A percentile compares a stretch with the other conserved stretches of the same genome.
Evolutionary conservation across 2,888 invertebrate species (phyloP).

Genomic region (Acronicta aceris): DNA sequence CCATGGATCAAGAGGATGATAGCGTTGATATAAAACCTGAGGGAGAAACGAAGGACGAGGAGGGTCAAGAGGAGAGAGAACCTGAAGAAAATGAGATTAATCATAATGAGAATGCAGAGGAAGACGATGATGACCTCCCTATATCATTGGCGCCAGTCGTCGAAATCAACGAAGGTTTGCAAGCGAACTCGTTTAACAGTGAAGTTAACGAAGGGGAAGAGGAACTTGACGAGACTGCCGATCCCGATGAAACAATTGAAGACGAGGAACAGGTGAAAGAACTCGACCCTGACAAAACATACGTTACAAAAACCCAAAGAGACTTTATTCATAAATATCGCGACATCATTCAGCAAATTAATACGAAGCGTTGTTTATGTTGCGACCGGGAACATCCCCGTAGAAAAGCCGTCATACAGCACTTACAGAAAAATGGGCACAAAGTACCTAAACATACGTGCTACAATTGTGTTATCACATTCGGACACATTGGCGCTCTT

Average conservation of each 20-base stretch:
- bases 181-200: constrained; percentile 75
- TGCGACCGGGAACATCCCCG: constrained; percentile 85
- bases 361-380: constrained; percentile 85
- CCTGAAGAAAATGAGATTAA: constrained; percentile 69
- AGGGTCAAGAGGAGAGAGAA: constrained; percentile 61
- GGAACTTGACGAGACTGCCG: constrained; percentile 68
- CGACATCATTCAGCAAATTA: constrained; percentile 84
- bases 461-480: constrained; percentile 90
- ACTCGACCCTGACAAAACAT: constrained; percentile 78
- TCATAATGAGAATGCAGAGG: constrained; percentile 70
- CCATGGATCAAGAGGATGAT: constrained; percentile 63
- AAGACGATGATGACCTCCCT: constrained; percentile 80
- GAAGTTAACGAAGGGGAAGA: constrained; percentile 78
- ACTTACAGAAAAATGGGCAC: constrained; percentile 87
- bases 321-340: constrained; percentile 83
- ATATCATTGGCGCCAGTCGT: constrained; percentile 78
- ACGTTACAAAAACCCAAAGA: constrained; percentile 82
- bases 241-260: constrained; percentile 72
- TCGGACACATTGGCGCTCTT: constrained; percentile 86
- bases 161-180: constrained; percentile 85
- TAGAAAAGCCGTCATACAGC: constrained; percentile 87
- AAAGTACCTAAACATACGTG: constrained; percentile 90
- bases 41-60: constrained; percentile 60
- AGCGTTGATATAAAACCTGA: constrained; percentile 63
- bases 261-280: constrained; percentile 66